Percentiles rank a stretch among this genome's conserved stretches.
Conservation (phyloP, 2,888 invertebrate genomes). For the Cryptus armator region DNA sequence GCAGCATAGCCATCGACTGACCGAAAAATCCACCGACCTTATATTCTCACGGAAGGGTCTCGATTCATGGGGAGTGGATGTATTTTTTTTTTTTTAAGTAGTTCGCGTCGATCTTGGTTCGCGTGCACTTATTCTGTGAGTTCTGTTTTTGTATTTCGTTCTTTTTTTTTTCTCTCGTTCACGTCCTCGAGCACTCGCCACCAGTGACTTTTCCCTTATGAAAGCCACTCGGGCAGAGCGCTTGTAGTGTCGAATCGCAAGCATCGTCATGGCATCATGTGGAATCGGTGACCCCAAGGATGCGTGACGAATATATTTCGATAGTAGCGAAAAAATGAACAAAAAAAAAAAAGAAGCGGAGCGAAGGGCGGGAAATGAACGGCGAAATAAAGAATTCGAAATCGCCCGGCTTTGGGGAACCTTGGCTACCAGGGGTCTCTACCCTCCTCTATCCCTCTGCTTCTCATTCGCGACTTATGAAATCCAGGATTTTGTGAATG, state of each 20-base stretch:
- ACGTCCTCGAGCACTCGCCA: background rate
- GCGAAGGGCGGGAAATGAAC: background rate
- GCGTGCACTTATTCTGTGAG: slow-evolving; percentile 51
- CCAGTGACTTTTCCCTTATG: background rate
- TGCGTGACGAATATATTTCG: no score
- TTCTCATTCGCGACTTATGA: slow-evolving; percentile 22
- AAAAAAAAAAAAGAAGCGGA: no score
- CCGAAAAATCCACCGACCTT: slow-evolving; percentile 65
- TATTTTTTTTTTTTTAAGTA: slow-evolving; percentile 24
- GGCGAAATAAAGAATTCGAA: background rate
- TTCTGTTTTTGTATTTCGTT: slow-evolving; percentile 16
- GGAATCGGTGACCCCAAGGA: no score
- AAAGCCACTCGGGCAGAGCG: background rate
- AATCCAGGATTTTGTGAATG: slow-evolving; percentile 70
- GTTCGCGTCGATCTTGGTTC: slow-evolving; percentile 41
- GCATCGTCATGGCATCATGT: no score
- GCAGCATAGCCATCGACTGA: slow-evolving; percentile 44
- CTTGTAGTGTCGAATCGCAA: background rate
- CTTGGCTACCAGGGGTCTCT: background rate
- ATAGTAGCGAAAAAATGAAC: no score
- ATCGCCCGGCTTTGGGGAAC: background rate
- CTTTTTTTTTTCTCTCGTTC: slow-evolving; percentile 3
- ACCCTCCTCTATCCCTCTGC: no score
- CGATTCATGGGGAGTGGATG: slow-evolving; percentile 46
- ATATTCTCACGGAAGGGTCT: slow-evolving; percentile 32